Evolutionary conservation across 2,797 vertebrate species (phyloP).

Genomic region (Cephalopachus bancanus): DNA sequence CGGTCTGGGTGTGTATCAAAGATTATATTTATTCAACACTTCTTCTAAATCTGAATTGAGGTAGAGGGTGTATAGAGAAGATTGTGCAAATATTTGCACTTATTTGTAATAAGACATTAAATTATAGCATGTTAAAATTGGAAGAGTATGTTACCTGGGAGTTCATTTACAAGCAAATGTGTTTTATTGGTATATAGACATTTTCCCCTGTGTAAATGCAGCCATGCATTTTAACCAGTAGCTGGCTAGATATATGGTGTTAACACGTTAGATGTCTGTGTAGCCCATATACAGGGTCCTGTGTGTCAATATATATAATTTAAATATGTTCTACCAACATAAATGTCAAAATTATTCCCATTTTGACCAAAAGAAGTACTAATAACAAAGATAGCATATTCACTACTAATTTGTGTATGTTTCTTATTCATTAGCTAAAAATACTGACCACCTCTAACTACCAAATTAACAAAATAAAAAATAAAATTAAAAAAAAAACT

Average conservation of each 20-base stretch:
- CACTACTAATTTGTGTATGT: constrained; percentile 1
- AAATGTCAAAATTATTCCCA: constrained; percentile 28
- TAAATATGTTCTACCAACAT: constrained; percentile 11
- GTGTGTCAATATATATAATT: background rate
- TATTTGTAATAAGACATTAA: constrained; percentile 41
- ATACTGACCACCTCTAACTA: background rate
- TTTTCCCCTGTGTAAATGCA: constrained; percentile 58
- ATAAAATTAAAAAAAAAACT: constrained; percentile 40
- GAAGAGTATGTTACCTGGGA: constrained; percentile 45
- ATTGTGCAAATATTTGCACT: background rate
- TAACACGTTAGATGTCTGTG: background rate
- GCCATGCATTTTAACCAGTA: constrained; percentile 14
- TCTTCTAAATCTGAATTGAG: constrained; percentile 1
- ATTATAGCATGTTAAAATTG: constrained; percentile 38
- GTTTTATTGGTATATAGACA: constrained; percentile 39
- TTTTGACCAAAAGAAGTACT: constrained; percentile 5
- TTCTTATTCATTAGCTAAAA: constrained; percentile 42
- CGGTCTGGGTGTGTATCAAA: background rate
- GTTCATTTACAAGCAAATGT: constrained; percentile 60
- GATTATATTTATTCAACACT: constrained; percentile 54
- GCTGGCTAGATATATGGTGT: constrained; percentile 10
- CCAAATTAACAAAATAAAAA: constrained; percentile 46
- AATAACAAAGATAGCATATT: constrained; percentile 33
- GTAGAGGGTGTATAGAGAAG: background rate
- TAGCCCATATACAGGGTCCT: constrained; percentile 14